Evolutionary conservation across 1,140 invertebrate genomes (phyloP).

Genomic region (Fopius arisanus): DNA sequence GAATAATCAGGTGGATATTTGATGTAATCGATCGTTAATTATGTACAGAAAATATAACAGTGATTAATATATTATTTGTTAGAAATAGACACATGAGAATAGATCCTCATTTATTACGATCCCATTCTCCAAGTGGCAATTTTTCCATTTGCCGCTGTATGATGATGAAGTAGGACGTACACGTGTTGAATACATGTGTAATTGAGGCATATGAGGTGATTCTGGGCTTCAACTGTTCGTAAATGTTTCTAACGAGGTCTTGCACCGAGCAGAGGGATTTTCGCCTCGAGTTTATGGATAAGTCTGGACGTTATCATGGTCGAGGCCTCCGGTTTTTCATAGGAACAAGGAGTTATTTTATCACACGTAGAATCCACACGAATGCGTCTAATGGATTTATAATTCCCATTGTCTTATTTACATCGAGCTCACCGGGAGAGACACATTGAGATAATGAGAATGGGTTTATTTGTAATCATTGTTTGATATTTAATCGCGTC

Average conservation of each 20-base stretch:
- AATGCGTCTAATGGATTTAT: neutral
- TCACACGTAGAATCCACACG: neutral
- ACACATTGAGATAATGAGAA: neutral
- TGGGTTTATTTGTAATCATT: neutral
- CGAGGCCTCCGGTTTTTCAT: neutral
- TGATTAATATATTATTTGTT: constrained; percentile 15
- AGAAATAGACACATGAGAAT: neutral
- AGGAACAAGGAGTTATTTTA: neutral
- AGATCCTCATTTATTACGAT: neutral
- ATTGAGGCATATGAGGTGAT: neutral
- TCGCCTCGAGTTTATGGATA: neutral
- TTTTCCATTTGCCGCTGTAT: neutral
- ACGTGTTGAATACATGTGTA: neutral
- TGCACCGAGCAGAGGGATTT: neutral
- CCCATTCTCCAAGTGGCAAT: neutral
- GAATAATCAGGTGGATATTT: neutral
- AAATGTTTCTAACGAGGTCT: constrained; percentile 2
- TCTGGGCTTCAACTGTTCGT: neutral
- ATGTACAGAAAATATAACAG: constrained; percentile 30
- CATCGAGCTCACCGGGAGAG: neutral
- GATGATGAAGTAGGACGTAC: neutral
- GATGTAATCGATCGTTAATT: constrained; percentile 14
- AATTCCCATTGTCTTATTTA: neutral
- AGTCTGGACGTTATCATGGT: neutral
- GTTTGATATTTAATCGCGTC: neutral